phyloP scores from a whole-genome alignment of 1,140 invertebrate species.

The Araneus ventricosus region DNA sequence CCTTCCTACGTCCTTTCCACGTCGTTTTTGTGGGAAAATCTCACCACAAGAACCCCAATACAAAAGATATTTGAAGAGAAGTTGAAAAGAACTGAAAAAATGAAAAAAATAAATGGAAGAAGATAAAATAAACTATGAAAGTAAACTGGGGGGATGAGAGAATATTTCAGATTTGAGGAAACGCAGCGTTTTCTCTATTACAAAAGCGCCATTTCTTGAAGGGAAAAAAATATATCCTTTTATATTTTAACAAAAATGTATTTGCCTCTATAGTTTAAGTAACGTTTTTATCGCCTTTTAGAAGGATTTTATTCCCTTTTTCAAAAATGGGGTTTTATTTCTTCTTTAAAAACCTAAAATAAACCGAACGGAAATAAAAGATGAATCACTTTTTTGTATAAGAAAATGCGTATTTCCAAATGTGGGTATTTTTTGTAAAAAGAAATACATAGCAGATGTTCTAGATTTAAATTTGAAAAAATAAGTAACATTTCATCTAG shows the following conservation, averaged over 20 bases:
- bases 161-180: background rate
- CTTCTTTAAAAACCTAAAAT: background rate
- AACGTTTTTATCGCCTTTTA: slow-evolving; percentile 53
- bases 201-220: background rate
- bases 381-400: background rate
- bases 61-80: slow-evolving; percentile 19
- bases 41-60: background rate
- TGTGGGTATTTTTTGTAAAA: too few species aligned
- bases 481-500: too few species aligned
- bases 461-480: too few species aligned
- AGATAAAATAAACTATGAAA: background rate
- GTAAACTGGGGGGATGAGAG: background rate
- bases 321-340: background rate
- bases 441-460: too few species aligned
- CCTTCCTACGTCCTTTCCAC: background rate
- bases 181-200: background rate
- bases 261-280: slow-evolving; percentile 1
- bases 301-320: slow-evolving; percentile 21
- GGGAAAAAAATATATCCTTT: background rate
- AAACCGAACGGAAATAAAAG: background rate
- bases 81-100: background rate
- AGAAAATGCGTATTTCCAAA: too few species aligned
- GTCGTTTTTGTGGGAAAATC: background rate
- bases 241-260: slow-evolving; percentile 11
- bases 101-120: too few species aligned